Evolutionary conservation across 2,888 invertebrate species (phyloP).

Genomic region (Iselma pallidipennis): DNA sequence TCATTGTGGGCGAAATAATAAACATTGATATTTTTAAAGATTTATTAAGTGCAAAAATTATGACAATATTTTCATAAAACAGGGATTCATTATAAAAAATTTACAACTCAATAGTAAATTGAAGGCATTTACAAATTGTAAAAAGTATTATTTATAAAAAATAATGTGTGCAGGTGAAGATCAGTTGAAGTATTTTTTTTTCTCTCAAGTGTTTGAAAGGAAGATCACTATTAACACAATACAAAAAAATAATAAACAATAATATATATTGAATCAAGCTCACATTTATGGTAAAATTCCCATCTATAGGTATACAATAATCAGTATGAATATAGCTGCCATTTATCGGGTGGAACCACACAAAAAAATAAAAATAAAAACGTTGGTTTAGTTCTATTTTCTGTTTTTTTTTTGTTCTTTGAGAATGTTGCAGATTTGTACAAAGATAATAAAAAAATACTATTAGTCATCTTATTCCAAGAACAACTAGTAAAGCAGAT

Average conservation of each 20-base stretch:
- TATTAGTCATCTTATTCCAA: slow-evolving; percentile 37
- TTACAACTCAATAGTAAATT: slow-evolving; percentile 38
- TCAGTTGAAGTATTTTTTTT: background rate
- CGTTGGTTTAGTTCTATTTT: no score
- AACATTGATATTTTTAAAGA: slow-evolving; percentile 25
- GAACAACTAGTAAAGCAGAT: slow-evolving; percentile 47
- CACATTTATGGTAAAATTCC: slow-evolving; percentile 26
- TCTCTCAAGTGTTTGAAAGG: background rate
- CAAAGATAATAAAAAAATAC: slow-evolving; percentile 46
- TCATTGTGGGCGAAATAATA: background rate
- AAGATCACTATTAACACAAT: background rate
- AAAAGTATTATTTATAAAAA: slow-evolving; percentile 35
- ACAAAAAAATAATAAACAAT: background rate
- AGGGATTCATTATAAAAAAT: slow-evolving; percentile 44
- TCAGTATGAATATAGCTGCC: slow-evolving; percentile 16
- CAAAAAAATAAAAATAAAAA: no score
- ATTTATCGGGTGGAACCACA: no score
- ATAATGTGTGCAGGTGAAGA: background rate
- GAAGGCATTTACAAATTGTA: slow-evolving; percentile 39
- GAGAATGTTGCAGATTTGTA: slow-evolving; percentile 30
- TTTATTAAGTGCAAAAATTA: slow-evolving; percentile 50
- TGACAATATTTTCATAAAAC: slow-evolving; percentile 43
- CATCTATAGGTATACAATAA: slow-evolving; percentile 18
- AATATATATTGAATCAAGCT: background rate
- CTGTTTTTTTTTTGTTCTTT: slow-evolving; percentile 24